Base-by-base conservation (phyloP, 1,140 invertebrate species). In the Drosophila lacteicornis region DNA sequence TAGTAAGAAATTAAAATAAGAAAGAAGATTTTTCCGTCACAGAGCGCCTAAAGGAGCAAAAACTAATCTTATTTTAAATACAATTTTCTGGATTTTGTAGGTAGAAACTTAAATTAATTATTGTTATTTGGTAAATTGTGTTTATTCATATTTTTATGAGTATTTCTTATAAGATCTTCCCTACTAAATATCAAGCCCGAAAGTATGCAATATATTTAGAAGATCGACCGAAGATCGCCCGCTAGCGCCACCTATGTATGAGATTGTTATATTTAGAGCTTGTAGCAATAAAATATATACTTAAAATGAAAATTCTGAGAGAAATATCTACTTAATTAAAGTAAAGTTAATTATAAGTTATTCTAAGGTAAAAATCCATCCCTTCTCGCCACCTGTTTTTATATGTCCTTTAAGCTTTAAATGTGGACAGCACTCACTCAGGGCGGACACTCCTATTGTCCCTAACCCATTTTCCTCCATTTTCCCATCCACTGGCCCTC, bases 121-220 rank as follows among this genome's bases (percentile, higher is more conserved):
- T 12, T 12, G 0, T 12, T 38, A 38, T 38, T 38, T 11, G 1
- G 15, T 42, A 42, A 15, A n/a, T n/a, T 8, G 15, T 2, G 7
- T 2, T 13, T 51, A 25, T 33, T n/a, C 6, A 15, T 12, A 55
- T 45, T 58, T 30, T 27, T 1, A 11, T 4, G 2, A 27, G 3
- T 17, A 6, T 51, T n/a, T 15, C 2, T n/a, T 9, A 17, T 5
- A 2, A 17, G 2, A 43, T 43, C 42, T 12, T 3, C 4, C n/a
- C 4, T 13, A 4, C 5, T 6, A 6, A 30, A 7, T 1, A 4
- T 17, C 11, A n/a, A 2, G 47, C 67, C 57, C 13, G 2, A 19
- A 76, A 67, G 53, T 76, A 75, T 59, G 70, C 63, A 40, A 49
- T 49, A 13, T 36, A 25, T 19, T 19, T 15, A 15, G 0, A 38